Conservation (phyloP, 2,113 vertebrate species). For the Potamarius usumacintae region DNA sequence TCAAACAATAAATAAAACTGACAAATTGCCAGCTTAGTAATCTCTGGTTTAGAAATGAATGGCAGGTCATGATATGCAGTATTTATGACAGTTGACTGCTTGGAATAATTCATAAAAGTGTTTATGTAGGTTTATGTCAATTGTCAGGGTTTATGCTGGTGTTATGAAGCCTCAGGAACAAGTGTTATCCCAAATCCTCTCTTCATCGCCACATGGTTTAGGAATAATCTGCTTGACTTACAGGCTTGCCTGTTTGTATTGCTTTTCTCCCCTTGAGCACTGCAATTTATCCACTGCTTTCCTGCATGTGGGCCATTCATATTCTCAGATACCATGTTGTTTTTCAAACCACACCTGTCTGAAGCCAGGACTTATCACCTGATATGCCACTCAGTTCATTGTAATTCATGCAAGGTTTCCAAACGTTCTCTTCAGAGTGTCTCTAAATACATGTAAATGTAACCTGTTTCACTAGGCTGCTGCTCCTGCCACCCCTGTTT, state of each 20-base stretch:
- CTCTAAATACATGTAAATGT: slow-evolving; percentile 56
- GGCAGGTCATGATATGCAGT: neutral
- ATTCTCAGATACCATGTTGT: slow-evolving; percentile 20
- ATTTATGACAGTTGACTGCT: neutral
- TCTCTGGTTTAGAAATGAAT: slow-evolving; percentile 2
- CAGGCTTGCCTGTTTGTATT: slow-evolving; percentile 11
- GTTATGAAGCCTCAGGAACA: neutral
- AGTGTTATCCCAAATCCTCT: slow-evolving; percentile 8
- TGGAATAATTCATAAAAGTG: neutral
- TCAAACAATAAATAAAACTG: neutral
- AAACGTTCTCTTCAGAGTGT: slow-evolving; percentile 30
- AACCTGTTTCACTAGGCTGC: slow-evolving; percentile 42
- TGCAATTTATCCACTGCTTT: neutral
- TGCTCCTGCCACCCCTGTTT: slow-evolving; percentile 25
- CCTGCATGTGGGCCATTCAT: slow-evolving; percentile 18
- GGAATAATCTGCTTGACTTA: slow-evolving; percentile 11
- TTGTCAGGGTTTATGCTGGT: neutral
- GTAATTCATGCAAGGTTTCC: slow-evolving; percentile 35
- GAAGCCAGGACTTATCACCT: slow-evolving; percentile 4
- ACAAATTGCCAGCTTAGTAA: neutral
- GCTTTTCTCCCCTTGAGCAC: neutral
- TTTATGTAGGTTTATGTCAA: neutral
- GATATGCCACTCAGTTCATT: slow-evolving; percentile 21
- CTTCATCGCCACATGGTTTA: neutral
- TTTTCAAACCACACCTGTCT: slow-evolving; percentile 15